phyloP scores from a whole-genome alignment of 2,113 vertebrate species.

The Nerophis ophidion region DNA sequence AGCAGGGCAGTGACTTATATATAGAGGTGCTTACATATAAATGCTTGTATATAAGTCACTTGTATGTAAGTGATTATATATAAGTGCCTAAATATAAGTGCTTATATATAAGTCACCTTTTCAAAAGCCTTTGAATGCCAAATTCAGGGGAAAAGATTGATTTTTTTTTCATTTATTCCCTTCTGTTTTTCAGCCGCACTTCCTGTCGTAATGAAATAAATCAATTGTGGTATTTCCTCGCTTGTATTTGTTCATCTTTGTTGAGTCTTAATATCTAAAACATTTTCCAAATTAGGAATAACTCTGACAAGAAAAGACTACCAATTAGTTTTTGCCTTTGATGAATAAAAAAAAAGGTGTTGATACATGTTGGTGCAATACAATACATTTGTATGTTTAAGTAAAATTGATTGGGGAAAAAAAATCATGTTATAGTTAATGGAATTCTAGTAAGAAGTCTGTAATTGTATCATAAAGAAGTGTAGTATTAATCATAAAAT shows the following conservation, averaged over 20 bases:
- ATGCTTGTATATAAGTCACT: no score
- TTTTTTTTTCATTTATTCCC: conserved; percentile 1
- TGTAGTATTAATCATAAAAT: no score
- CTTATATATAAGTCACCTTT: no score
- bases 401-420: neutral
- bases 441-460: no score
- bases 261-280: neutral
- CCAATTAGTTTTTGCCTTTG: no score
- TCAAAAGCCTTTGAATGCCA: no score
- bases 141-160: no score
- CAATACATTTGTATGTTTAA: neutral
- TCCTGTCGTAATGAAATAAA: conserved; percentile 9
- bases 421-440: no score
- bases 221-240: conserved; percentile 2
- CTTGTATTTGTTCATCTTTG: neutral
- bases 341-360: no score
- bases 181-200: neutral
- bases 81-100: no score
- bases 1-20: conserved; percentile 44
- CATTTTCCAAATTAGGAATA: neutral
- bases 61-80: no score
- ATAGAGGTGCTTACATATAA: neutral
- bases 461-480: no score
- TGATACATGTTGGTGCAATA: neutral
- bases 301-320: neutral